Conservation (phyloP, 2,888 invertebrate species). For the Caenorhabditis zanzibari region DNA sequence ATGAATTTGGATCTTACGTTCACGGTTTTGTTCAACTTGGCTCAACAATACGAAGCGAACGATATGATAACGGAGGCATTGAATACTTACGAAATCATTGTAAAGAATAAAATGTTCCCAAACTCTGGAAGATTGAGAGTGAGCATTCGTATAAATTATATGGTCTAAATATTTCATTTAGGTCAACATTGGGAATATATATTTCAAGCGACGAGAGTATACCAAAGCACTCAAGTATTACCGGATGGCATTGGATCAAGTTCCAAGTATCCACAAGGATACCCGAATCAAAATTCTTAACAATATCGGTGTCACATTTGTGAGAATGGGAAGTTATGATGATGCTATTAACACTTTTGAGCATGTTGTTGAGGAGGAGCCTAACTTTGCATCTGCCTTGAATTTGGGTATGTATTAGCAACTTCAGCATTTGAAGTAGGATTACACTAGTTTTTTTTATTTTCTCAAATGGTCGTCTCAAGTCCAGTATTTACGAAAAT, state of each 20-base stretch:
- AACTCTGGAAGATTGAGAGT: constrained; percentile 88
- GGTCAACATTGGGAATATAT: constrained; percentile 98
- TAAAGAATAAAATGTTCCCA: constrained; percentile 92
- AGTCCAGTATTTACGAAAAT: no score
- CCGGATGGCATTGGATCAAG: constrained; percentile 97
- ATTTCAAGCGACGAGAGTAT: constrained; percentile 93
- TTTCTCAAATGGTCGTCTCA: no score
- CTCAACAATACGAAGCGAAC: constrained; percentile 94
- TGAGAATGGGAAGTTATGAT: constrained; percentile 96
- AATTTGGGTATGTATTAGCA: constrained; percentile 86
- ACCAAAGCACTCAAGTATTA: constrained; percentile 94
- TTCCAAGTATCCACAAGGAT: constrained; percentile 93
- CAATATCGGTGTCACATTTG: constrained; percentile 95
- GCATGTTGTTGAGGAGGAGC: constrained; percentile 96
- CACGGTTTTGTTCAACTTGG: constrained; percentile 95
- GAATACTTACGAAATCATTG: constrained; percentile 95
- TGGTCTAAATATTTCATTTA: background rate
- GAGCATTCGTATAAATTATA: background rate
- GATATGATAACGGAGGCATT: constrained; percentile 97
- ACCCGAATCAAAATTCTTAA: constrained; percentile 95
- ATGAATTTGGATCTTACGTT: constrained; percentile 97
- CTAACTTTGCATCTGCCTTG: constrained; percentile 91
- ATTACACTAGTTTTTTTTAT: no score
- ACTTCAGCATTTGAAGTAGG: constrained; percentile 84
- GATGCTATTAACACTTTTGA: constrained; percentile 98